Conservation (phyloP, 2,888 invertebrate species). For the Ophonus ardosiacus region DNA sequence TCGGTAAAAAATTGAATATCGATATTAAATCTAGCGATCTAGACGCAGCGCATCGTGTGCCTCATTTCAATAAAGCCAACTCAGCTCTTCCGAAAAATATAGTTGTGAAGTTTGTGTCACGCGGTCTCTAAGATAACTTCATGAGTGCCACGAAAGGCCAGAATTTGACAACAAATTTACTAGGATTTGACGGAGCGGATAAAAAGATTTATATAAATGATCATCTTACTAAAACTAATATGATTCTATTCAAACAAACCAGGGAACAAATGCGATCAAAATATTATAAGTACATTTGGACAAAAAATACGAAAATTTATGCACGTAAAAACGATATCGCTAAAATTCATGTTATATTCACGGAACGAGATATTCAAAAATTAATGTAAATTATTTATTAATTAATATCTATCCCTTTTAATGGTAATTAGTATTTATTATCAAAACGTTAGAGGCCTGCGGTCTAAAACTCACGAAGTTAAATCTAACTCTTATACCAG, state of each 20-base stretch:
- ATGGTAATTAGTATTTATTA: no score
- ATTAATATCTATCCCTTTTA: no score
- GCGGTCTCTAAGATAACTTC: background rate
- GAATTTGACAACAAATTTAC: background rate
- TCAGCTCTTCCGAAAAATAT: background rate
- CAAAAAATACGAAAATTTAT: background rate
- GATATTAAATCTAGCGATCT: background rate
- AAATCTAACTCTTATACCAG: no score
- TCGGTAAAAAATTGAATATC: background rate
- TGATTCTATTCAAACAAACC: background rate
- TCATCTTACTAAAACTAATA: background rate
- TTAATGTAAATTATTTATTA: background rate
- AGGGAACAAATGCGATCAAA: background rate
- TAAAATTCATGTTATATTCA: background rate
- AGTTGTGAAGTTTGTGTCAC: background rate
- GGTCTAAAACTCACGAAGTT: no score
- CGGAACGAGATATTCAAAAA: background rate
- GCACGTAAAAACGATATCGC: no score
- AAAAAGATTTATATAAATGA: background rate
- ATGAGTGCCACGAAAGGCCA: background rate
- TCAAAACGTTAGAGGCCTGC: no score
- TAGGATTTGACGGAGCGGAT: background rate
- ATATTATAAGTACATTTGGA: background rate
- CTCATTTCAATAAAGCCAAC: background rate
- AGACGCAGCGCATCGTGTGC: background rate